These are phyloP conservation scores for Microtus ochrogaster DNA, from an alignment of 2,113 vertebrate species.

Conservation along the genomic window DNA sequence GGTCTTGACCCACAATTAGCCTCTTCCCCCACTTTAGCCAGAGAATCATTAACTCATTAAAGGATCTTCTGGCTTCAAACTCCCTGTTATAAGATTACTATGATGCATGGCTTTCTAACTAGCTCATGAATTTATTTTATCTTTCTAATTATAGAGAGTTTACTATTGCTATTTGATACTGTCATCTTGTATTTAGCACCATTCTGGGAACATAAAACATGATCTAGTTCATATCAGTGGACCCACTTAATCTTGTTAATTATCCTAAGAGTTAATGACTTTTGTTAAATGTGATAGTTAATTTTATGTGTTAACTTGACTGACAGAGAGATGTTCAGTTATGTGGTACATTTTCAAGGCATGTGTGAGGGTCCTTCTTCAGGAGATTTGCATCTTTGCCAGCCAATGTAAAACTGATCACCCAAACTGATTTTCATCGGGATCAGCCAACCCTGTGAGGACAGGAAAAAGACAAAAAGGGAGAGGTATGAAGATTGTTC, in stretches of 20 bases:
- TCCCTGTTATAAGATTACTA: slow-evolving; percentile 20
- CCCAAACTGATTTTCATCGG: too few relatives aligned
- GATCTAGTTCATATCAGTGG: background rate
- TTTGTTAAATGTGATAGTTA: background rate
- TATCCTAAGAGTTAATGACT: slow-evolving; percentile 32
- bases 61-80: slow-evolving; percentile 43
- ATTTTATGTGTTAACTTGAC: background rate
- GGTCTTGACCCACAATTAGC: background rate
- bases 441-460: background rate
- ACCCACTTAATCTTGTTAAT: background rate
- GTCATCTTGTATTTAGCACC: background rate
- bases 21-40: background rate
- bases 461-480: background rate
- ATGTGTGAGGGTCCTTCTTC: background rate
- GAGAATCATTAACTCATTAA: slow-evolving; percentile 34
- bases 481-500: background rate
- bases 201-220: slow-evolving; percentile 30
- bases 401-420: background rate
- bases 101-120: slow-evolving; percentile 54
- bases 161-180: background rate
- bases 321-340: background rate
- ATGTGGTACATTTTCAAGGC: background rate
- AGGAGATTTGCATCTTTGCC: background rate
- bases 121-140: slow-evolving; percentile 47
- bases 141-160: slow-evolving; percentile 53